Evolutionary conservation across 1,140 invertebrate genomes (phyloP), one percentile per base, ranked within the genome.

Genomic region (Ceratina japonica): DNA sequence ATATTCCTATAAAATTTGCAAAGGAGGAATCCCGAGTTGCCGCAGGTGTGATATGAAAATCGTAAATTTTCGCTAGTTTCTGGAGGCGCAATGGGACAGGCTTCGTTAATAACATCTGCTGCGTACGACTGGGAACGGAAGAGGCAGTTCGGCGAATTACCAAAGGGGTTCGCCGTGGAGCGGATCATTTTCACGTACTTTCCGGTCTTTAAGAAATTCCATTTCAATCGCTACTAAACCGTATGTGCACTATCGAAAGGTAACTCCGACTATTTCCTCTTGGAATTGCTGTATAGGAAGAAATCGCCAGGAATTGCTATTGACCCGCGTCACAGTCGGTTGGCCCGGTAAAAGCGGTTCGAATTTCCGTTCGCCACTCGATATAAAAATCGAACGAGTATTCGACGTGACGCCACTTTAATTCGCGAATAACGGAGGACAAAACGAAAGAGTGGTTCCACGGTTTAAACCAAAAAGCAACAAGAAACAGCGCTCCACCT

Each of bases 21-120:
- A 71, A 77, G 24, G 66, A 44, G 66, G 44, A 62, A 44, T 44
- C 49, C 59, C 64, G 54, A 58, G 56, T 71, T 71, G 75, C 75
- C 75, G 68, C 75, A 71, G 75, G 68, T 77, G 75, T 62, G 68
- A 71, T 71, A 77, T 77, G 75, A 71, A 77, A 77, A 77, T 54
- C 75, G 49, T 77, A 77, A 77, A 77, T 77, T 77, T n/a, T 62
- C 49, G 58, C 10, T 18, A 31, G 37, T 59, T 66, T 22, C 56
- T 37, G 16, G 56, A 24, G 44, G 24, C 65, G 70, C 56, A 76
- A 76, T 70, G 75, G 56, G 56, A 76, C 22, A 20, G 66, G 66
- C 65, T 76, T 62, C 68, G 75, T 71, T 77, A 77, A 77, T 77
- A 77, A 77, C 75, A 77, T 52, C 68, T 77, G 66, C 75, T 49